Base-by-base conservation (phyloP, 2,888 invertebrate genomes). In the Amphiduros pacificus region DNA sequence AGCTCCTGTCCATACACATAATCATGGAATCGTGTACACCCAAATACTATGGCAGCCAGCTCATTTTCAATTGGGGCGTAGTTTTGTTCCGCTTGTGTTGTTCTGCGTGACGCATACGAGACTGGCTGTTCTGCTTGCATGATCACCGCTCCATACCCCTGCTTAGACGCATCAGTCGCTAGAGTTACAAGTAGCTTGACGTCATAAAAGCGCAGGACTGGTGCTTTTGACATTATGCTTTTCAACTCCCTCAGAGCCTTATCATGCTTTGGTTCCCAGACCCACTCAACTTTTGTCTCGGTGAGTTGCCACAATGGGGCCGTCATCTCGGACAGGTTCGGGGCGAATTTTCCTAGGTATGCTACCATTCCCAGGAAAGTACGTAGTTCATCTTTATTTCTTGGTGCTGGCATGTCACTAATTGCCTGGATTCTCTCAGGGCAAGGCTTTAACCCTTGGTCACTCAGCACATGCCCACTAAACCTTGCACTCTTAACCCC, bases 91-190 rank as follows among this genome's bases (percentile, higher is more conserved):
- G 57, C 49, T 20, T 52, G 48, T 20, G 22, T 55, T 26, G 61
- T 29, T 4, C 59, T 48, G n/a, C 68, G 49, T 9, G 61, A 57
- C 1, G 66, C 68, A 62, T 65, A 68, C 2, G 69, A 68, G 2
- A 73, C 31, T 1, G 65, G 65, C 32, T 60, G 29, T 11, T 40
- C 56, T 17, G 62, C 40, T 24, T 66, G 64, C 11, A 62, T 22
- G 5, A 64, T 27, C 22, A 52, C 44, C 14, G 53, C 64, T 26
- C 64, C 60, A 14, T 56, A 44, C n/a, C 61, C 56, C 24, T 20
- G 40, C 26, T 26, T 29, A 24, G 26, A 41, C 22, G 57, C 44
- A 29, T 61, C 61, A 1, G 17, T 20, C 24, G 28, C 41, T 4
- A 64, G 17, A 24, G 48, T 44, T 5, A 63, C 20, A 9, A 32